Evolutionary conservation across 2,888 invertebrate species (phyloP), one percentile per base, ranked within the genome.

Genomic region (Spicauda simplicius): DNA sequence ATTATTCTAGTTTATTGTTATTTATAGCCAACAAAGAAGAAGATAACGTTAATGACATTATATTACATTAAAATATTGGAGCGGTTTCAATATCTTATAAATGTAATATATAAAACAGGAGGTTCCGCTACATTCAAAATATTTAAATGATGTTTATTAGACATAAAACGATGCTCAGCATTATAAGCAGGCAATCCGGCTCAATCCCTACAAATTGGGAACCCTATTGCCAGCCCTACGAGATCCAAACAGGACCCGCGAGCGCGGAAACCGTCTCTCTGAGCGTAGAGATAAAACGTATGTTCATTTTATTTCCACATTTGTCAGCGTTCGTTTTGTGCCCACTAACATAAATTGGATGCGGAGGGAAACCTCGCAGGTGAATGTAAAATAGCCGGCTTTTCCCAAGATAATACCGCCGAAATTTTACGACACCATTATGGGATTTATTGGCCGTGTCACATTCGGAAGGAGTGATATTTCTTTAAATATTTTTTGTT

Each of bases 281-380:
- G 84, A 85, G 81, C 86, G 86, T 84, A 84, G 80, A 91, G 89
- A 91, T 91, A 91, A 91, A 91, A 91, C 90, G 90, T 91, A 88
- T 90, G 91, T 91, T 91, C 91, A 90, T 91, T 91, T 92, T 91
- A 91, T 92, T 91, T 92, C 86, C 88, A 90, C 91, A 92, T 93
- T 93, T 92, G 92, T 93, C 92, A 93, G 90, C 91, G 88, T 92
- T 92, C 92, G 91, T 91, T 92, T 91, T 91, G 91, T 91, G 89
- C 91, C 90, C 91, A 91, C 91, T 91, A 92, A 92, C 92, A 91
- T 92, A 93, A 92, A 92, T 92, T 92, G 92, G 90, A 91, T 88
- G 89, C 84, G 87, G 88, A 91, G 91, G 91, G 87, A 90, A 91
- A 88, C 90, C 90, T 88, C 91, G 87, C 90, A 91, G 91, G 91